phyloP scores from a whole-genome alignment of 2,797 vertebrate genomes.

The Corythornis leucogaster region DNA sequence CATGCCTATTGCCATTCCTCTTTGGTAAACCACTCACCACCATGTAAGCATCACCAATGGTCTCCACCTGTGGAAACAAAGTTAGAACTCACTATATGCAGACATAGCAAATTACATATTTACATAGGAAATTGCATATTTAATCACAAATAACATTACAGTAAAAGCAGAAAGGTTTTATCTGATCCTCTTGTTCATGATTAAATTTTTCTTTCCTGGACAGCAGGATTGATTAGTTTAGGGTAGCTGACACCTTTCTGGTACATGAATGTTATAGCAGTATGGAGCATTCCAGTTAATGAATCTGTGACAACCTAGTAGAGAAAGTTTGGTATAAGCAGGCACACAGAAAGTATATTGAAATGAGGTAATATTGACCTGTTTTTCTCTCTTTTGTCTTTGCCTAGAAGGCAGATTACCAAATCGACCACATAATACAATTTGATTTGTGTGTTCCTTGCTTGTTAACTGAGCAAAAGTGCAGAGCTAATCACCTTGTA shows the following conservation, averaged over 20 bases:
- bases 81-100: background rate
- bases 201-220: background rate
- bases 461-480: background rate
- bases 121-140: background rate
- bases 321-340: background rate
- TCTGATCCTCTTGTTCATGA: background rate
- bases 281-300: background rate
- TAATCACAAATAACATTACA: background rate
- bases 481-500: slow-evolving; percentile 87
- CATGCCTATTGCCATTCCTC: slow-evolving; percentile 92
- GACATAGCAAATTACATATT: background rate
- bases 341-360: background rate
- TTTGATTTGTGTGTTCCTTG: background rate
- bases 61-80: slow-evolving; percentile 88
- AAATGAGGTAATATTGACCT: background rate
- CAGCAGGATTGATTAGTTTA: background rate
- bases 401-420: background rate
- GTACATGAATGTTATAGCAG: background rate
- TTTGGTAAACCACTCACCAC: slow-evolving; percentile 94
- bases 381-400: background rate
- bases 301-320: background rate
- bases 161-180: background rate
- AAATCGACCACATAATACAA: background rate
- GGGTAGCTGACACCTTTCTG: background rate
- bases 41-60: slow-evolving; percentile 97